Evolutionary conservation across 2,888 invertebrate genomes (phyloP).

Genomic region (Macrosiphum euphorbiae): DNA sequence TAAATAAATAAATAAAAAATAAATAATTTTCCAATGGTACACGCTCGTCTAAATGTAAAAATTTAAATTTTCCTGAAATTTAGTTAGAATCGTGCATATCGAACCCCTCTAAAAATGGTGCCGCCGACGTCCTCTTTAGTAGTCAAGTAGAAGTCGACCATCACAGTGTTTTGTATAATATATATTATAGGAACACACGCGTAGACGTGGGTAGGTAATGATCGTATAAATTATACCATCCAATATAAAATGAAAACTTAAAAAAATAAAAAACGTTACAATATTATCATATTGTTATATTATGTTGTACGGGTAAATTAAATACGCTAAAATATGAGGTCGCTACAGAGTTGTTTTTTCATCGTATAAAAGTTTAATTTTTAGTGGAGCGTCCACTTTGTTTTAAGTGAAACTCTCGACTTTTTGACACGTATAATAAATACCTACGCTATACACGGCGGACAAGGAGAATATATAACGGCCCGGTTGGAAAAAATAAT

Average conservation of each 20-base stretch:
- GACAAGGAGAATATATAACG: background rate
- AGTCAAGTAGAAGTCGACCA: background rate
- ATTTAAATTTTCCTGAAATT: background rate
- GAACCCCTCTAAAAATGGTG: background rate
- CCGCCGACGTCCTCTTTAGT: background rate
- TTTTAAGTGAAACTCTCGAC: conserved; percentile 24
- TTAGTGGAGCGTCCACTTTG: conserved; percentile 12
- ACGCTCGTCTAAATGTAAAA: background rate
- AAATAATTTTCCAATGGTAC: background rate
- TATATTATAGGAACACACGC: background rate
- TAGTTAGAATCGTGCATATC: background rate
- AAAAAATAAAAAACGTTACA: conserved; percentile 1
- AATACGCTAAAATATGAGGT: conserved; percentile 5
- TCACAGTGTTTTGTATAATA: background rate
- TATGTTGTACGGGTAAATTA: background rate
- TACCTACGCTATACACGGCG: background rate
- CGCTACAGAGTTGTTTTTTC: background rate
- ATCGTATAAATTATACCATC: background rate
- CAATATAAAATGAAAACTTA: background rate
- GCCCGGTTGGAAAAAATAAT: background rate
- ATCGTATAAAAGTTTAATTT: conserved; percentile 5
- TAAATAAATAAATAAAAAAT: too few relatives aligned
- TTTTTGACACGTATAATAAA: conserved; percentile 31
- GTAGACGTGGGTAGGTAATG: background rate
- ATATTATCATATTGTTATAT: background rate